Base-by-base conservation (phyloP, 2,888 invertebrate species). In the Hypselothyrea guttata region DNA sequence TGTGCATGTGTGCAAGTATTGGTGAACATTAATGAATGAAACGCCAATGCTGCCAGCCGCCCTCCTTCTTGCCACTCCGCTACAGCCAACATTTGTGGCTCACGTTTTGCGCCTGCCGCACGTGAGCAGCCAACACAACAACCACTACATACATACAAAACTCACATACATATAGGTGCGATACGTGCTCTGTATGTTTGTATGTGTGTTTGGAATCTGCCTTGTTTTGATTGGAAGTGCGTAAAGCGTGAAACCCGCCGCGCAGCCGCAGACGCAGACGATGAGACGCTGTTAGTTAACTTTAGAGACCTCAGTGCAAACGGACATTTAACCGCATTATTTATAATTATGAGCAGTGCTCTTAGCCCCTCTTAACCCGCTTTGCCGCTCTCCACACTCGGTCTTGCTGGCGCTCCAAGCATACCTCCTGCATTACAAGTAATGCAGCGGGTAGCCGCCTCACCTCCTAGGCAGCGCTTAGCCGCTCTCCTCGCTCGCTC, bases 1-100 rank as follows among this genome's bases (percentile, higher is more conserved):
- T 13, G 11, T 51, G 47, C 28, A 31, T 22, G 41, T 38, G 48
- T 64, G 59, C 53, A 28, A 38, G 18, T 44, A 38, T 33, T 45
- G 62, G 44, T 64, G 81, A 84, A 78, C 74, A 75, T 84, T 78
- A 77, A 77, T 78, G 78, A 78, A 78, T 78, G 78, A 78, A 78
- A 74, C 71, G 82, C 84, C 84, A 84, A 81, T 71, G 75, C 81
- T 66, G 57, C 76, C 65, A 54, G 47, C 52, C 61, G 45, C 61
- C 49, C 52, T 44, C 47, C 16, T 37, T 8, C 16, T 15, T n/a
- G 8, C 48, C 16, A 11, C 16, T 18, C 13, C 49, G 11, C 31
- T 53, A 28, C 33, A 18, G 5, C 13, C n/a, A 52, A 22, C 48
- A 38, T 38, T 41, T 54, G 51, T 53, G 33, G 47, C 64, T 60